Base-by-base conservation (phyloP, 53 echinoderm and acorn worm genomes). In the Arbacia lixula region DNA sequence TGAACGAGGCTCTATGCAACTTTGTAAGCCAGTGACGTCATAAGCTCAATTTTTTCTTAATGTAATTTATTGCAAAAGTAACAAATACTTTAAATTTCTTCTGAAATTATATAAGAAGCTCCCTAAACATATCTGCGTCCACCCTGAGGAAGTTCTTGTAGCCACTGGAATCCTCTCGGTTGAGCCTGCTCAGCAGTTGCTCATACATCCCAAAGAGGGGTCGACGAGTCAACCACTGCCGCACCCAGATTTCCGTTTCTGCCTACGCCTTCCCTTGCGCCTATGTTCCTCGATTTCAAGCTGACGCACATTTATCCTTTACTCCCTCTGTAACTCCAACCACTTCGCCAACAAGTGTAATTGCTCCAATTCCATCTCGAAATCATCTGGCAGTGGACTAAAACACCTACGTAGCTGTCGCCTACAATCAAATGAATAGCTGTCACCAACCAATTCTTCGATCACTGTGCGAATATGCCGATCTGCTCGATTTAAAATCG, bases 121-220 rank as follows among this genome's bases (percentile, higher is more conserved):
- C 79, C n/a, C 52, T 17, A 29, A 57, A 78, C 58, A 73, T 14
- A 14, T 62, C 33, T 6, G 79, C 50, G 19, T 49, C 12, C 33
- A 78, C 4, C 17, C 60, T 4, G 19, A 78, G 79, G 58, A 33
- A 78, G 32, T 78, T 78, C 19, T 58, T 78, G 79, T n/a, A 78
- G 58, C 34, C 20, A 11, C 57, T 30, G 12, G 14, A 33, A 58
- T 78, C 57, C 34, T 57, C 60, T 8, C 46, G 46, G 46, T 46
- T 46, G 46, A 46, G 46, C 46, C 14, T 14, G 46, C 8, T 46
- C 46, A 46, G 46, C 46, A 46, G 46, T 46, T 46, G 46, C 14
- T 46, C 46, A 46, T 46, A 46, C 46, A 10, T 8, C 8, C 46
- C 46, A 46, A 10, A 46, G 8, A 46, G 14, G 8, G 46, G 46